Evolutionary conservation across 1,140 invertebrate genomes (phyloP).

Genomic region (Chymomyza costata): DNA sequence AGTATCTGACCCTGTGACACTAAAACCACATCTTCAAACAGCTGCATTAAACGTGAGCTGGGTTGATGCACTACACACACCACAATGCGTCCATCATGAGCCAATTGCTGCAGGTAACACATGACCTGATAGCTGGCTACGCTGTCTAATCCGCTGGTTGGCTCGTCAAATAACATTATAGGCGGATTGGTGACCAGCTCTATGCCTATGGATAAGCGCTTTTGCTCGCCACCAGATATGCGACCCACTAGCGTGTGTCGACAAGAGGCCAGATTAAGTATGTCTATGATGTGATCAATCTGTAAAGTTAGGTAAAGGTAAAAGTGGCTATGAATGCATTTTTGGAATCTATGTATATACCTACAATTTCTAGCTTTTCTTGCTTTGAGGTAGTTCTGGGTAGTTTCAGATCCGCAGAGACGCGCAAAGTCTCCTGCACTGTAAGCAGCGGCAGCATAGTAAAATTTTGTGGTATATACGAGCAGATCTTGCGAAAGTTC

Average conservation of each 20-base stretch:
- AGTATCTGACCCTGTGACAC: constrained; percentile 78
- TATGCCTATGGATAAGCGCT: constrained; percentile 88
- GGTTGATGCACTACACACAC: constrained; percentile 94
- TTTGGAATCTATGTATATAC: neutral
- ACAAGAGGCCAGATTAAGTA: constrained; percentile 79
- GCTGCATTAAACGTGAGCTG: constrained; percentile 86
- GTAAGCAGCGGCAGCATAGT: constrained; percentile 80
- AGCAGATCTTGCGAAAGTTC: constrained; percentile 79
- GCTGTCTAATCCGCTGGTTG: constrained; percentile 87
- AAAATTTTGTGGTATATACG: constrained; percentile 84
- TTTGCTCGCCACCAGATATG: constrained; percentile 90
- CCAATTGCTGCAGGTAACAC: constrained; percentile 81
- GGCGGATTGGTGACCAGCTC: constrained; percentile 90
- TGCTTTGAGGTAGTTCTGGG: constrained; percentile 23
- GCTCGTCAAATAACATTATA: constrained; percentile 82
- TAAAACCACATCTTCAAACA: constrained; percentile 81
- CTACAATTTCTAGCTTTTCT: constrained; percentile 54
- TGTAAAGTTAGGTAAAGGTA: constrained; percentile 48
- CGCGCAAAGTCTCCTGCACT: constrained; percentile 79
- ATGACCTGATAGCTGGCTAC: constrained; percentile 83
- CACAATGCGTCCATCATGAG: constrained; percentile 84
- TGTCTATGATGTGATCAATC: constrained; percentile 78
- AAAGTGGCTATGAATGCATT: neutral
- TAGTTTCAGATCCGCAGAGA: constrained; percentile 81
- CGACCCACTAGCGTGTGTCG: constrained; percentile 80